Percentiles rank a stretch among this genome's conserved stretches.
These are phyloP conservation scores for Rachycentron canadum DNA, from an alignment of 2,797 vertebrate genomes.

Conservation along the genomic window DNA sequence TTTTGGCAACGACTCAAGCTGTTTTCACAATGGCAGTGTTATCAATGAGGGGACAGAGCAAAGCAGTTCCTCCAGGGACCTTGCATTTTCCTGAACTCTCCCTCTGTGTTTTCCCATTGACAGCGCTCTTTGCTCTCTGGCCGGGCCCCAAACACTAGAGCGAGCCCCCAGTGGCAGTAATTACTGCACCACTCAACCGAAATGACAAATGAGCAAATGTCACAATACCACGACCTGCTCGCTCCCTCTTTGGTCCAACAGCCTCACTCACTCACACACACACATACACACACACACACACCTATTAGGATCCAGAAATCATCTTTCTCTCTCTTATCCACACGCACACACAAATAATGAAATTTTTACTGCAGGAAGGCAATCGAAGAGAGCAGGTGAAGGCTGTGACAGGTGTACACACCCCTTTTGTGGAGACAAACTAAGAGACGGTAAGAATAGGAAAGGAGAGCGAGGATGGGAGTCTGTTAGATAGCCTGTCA, in stretches of 20 bases:
- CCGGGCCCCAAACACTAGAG: constrained; percentile 65
- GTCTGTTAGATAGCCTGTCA: constrained; percentile 75
- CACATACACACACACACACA: constrained; percentile 7
- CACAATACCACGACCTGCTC: constrained; percentile 56
- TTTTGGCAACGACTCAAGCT: constrained; percentile 53
- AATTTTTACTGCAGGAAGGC: constrained; percentile 42
- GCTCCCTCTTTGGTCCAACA: constrained; percentile 39
- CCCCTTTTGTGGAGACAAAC: constrained; percentile 39
- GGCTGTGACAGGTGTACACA: constrained; percentile 44
- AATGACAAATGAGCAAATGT: constrained; percentile 82
- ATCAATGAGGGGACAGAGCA: constrained; percentile 41
- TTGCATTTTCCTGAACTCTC: constrained; percentile 41
- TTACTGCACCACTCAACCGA: constrained; percentile 78
- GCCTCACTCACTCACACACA: constrained; percentile 10
- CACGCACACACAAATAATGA: constrained; percentile 29
- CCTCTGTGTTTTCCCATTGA: constrained; percentile 53
- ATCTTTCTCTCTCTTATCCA: background rate
- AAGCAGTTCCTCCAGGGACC: constrained; percentile 26
- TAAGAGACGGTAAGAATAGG: constrained; percentile 13
- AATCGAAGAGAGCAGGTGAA: constrained; percentile 48
- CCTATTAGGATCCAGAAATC: constrained; percentile 13
- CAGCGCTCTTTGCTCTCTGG: constrained; percentile 61
- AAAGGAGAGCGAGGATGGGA: constrained; percentile 38
- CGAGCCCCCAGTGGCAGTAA: constrained; percentile 75
- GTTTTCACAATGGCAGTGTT: constrained; percentile 19